phyloP scores from a whole-genome alignment of 2,888 invertebrate species.

The Callyntrura sp. region DNA sequence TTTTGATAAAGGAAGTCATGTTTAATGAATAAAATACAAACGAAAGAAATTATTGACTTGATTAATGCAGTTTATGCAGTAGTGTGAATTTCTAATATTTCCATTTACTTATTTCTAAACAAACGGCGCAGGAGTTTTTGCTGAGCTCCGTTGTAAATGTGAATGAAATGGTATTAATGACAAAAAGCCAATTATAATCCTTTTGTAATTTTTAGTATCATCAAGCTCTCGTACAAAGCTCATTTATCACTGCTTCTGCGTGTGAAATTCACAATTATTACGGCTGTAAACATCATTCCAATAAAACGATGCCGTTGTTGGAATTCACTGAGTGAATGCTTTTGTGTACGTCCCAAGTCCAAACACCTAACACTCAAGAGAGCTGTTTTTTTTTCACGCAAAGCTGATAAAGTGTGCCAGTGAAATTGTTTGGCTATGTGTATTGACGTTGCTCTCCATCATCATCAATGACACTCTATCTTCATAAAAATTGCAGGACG shows the following conservation, averaged over 20 bases:
- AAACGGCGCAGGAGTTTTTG: too few relatives aligned
- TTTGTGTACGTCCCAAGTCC: neutral
- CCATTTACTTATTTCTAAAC: too few relatives aligned
- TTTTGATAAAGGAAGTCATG: neutral
- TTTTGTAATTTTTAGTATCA: neutral
- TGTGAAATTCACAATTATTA: constrained; percentile 11
- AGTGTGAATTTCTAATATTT: too few relatives aligned
- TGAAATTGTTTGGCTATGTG: constrained; percentile 8
- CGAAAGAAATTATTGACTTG: too few relatives aligned
- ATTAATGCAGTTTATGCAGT: too few relatives aligned
- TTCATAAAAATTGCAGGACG: neutral
- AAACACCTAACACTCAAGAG: neutral
- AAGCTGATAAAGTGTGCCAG: constrained; percentile 26
- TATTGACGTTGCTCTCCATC: neutral
- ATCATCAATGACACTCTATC: constrained; percentile 3
- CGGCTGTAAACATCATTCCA: neutral
- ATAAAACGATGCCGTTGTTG: too few relatives aligned
- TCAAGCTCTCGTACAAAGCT: neutral
- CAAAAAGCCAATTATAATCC: neutral
- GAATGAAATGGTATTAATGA: neutral
- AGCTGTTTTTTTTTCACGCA: too few relatives aligned
- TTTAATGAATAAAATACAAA: neutral
- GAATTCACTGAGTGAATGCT: neutral
- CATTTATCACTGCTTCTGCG: constrained; percentile 1
- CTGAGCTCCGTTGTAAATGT: too few relatives aligned